phyloP scores from a whole-genome alignment of 2,888 invertebrate species.

The Agrotis clavis region DNA sequence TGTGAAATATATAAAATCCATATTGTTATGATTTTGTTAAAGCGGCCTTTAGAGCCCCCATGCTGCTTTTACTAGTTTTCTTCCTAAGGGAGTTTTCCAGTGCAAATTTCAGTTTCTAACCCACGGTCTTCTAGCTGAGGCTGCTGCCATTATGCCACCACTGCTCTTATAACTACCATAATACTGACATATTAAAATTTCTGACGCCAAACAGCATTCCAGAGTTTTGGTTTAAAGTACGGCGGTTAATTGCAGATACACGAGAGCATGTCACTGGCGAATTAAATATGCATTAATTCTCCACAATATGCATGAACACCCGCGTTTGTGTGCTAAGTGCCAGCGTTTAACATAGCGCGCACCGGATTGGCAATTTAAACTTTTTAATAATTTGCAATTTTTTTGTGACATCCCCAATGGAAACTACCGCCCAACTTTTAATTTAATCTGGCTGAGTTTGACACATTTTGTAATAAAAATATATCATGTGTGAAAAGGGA shows the following conservation, averaged over 20 bases:
- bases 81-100: too few species aligned
- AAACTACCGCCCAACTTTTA: conserved; percentile 57
- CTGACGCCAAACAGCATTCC: background rate
- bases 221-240: conserved; percentile 2
- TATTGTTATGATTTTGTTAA: too few species aligned
- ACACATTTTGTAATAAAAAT: conserved; percentile 33
- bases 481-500: conserved; percentile 7
- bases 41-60: too few species aligned
- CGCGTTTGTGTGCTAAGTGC: conserved; percentile 30
- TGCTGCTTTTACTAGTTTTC: too few species aligned
- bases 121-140: too few species aligned
- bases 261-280: conserved; percentile 29
- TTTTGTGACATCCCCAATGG: conserved; percentile 43
- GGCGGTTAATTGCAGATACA: conserved; percentile 21
- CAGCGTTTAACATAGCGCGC: conserved; percentile 41
- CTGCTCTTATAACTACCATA: too few species aligned
- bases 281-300: conserved; percentile 47
- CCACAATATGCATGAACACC: conserved; percentile 36
- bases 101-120: too few species aligned
- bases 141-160: too few species aligned
- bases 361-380: conserved; percentile 63
- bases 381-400: conserved; percentile 56
- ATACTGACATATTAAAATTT: background rate
- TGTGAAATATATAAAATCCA: too few species aligned
- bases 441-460: conserved; percentile 46